These are phyloP conservation scores for Cathartes aura DNA, from an alignment of 2,113 vertebrate species.

Conservation along the genomic window DNA sequence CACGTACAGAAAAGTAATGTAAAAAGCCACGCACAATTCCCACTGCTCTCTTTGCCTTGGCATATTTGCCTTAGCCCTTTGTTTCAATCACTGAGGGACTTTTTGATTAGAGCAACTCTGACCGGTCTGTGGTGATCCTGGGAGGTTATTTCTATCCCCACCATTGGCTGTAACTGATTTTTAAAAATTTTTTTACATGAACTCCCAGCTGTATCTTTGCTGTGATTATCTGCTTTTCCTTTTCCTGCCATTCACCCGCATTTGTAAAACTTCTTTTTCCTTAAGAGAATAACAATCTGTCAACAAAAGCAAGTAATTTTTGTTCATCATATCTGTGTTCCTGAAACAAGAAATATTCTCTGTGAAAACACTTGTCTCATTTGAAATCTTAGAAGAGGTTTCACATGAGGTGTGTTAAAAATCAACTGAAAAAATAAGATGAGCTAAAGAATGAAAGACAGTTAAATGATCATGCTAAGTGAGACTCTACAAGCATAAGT, in stretches of 20 bases:
- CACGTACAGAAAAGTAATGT: fast-evolving
- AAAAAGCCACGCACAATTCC: neutral
- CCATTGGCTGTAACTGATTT: neutral
- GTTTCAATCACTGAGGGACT: neutral
- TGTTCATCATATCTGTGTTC: neutral
- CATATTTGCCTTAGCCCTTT: neutral
- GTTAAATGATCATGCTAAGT: neutral
- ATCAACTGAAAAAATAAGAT: neutral
- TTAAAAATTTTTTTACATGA: neutral
- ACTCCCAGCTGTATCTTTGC: neutral
- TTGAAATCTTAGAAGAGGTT: neutral
- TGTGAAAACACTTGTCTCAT: neutral
- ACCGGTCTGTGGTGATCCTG: neutral
- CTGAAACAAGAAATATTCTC: neutral
- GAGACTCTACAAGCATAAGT: neutral
- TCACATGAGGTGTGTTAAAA: neutral
- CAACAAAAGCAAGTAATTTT: neutral
- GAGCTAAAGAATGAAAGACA: neutral
- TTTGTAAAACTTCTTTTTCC: neutral
- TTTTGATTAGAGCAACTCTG: neutral
- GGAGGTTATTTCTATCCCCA: neutral
- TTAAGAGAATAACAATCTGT: neutral
- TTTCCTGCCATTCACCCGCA: neutral
- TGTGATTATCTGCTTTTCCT: neutral
- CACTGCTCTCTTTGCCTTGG: neutral